Evolutionary conservation across 2,888 invertebrate species (phyloP), one percentile per base, ranked within the genome.

Genomic region (Gibbula magus): DNA sequence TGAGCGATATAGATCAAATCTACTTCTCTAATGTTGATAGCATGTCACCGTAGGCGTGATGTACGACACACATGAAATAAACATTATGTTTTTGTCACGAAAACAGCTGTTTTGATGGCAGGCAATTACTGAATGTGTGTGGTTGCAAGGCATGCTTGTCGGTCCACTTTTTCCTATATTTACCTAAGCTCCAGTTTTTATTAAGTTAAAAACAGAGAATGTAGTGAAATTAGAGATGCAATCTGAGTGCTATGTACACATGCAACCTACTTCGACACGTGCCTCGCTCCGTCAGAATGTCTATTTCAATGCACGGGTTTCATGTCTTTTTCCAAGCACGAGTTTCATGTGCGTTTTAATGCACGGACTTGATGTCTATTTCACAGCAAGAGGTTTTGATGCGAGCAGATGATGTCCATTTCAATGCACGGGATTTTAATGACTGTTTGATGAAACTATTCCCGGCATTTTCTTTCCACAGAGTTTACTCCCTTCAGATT

Each of bases 1-100:
- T 61, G 61, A 61, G 61, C 10, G 61, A 61, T 61, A 61, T 61
- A 29, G 61, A 61, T 61, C 61, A 61, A 25, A 61, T 61, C 25
- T 61, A 29, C 29, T 61, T 29, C 29, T 61, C 29, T 61, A 29
- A 61, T 18, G 61, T n/a, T 61, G 61, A 61, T 61, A 61, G 29
- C 61, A 61, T 61, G 61, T 61, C 61, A 61, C 61, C 61, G 25
- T 29, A 25, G 29, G 29, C 29, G 61, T 61, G 61, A 61, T 61
- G 29, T 61, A 61, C 29, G 29, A 29, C 61, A 61, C 25, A 29
- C 61, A 61, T 61, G 61, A 61, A 61, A 61, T 61, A 61, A 61
- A 61, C 61, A 61, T 61, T 29, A 22, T 16, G 25, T 61, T 45
- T 45, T 61, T 61, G 25, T 29, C 25, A 22, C 29, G 25, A 61